phyloP scores from a whole-genome alignment of 2,113 vertebrate species.

The Osmerus mordax region DNA sequence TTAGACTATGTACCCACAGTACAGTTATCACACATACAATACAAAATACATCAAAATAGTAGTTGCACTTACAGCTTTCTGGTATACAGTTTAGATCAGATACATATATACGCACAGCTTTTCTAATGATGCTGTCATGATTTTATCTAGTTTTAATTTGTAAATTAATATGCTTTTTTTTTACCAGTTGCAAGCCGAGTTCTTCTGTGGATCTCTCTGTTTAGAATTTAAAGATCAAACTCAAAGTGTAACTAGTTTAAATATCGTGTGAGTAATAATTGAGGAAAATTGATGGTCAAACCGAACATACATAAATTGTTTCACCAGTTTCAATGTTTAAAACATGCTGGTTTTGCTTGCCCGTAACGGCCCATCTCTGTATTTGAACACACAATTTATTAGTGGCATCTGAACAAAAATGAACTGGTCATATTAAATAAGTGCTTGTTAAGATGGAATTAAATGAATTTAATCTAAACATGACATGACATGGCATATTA shows the following conservation, averaged over 20 bases:
- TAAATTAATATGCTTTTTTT: too few relatives aligned
- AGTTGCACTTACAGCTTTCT: slow-evolving; percentile 1
- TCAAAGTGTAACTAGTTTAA: neutral
- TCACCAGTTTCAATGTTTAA: neutral
- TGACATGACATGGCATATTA: too few relatives aligned
- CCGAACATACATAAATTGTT: neutral
- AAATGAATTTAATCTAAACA: too few relatives aligned
- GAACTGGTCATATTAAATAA: too few relatives aligned
- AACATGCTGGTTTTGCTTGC: neutral
- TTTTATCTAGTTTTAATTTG: neutral
- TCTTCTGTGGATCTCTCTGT: neutral
- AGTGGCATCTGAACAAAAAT: too few relatives aligned
- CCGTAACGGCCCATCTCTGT: neutral
- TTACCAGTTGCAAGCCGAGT: too few relatives aligned
- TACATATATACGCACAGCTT: neutral
- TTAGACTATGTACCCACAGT: too few relatives aligned
- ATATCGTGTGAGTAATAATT: neutral
- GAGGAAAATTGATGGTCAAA: neutral
- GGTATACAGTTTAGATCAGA: neutral
- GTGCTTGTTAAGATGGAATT: too few relatives aligned
- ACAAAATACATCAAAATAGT: neutral
- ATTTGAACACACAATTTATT: too few relatives aligned
- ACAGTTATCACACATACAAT: neutral
- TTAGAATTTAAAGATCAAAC: neutral
- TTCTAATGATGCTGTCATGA: neutral